These are phyloP conservation scores for Ceratothoa steindachneri DNA, from an alignment of 2,888 invertebrate genomes.

Conservation along the genomic window DNA sequence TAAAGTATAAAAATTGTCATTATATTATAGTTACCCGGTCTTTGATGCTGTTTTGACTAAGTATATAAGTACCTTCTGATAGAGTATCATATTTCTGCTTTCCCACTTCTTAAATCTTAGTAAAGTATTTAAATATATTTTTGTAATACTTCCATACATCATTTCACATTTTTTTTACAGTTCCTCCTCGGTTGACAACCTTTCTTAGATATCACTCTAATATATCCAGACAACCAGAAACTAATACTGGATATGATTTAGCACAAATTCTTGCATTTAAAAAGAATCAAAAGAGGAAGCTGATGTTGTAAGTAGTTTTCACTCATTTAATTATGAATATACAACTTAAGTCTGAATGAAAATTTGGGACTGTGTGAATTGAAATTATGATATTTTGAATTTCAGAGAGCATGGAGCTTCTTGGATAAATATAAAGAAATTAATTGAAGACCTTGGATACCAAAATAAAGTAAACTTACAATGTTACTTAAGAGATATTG, in stretches of 20 bases:
- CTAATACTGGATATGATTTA: neutral
- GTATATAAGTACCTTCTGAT: no score
- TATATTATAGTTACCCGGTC: no score
- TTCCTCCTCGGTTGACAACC: neutral
- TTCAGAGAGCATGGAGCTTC: conserved; percentile 31
- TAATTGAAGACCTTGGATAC: conserved; percentile 27
- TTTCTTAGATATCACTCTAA: conserved; percentile 4
- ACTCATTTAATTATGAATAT: no score
- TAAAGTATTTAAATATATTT: no score
- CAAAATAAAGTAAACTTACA: conserved; percentile 16
- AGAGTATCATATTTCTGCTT: no score
- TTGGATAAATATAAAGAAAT: conserved; percentile 32
- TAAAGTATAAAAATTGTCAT: no score
- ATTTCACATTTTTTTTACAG: neutral
- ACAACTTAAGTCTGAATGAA: no score
- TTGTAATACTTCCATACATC: no score
- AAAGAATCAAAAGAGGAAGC: neutral
- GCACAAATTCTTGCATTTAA: neutral
- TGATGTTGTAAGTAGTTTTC: neutral
- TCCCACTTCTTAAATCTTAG: no score
- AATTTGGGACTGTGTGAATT: neutral
- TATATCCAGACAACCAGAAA: neutral
- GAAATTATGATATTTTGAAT: neutral
- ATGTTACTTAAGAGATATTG: conserved; percentile 38
- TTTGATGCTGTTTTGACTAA: no score